Evolutionary conservation across 2,797 vertebrate genomes (phyloP).

Genomic region (Ctenopoma kingsleyae): DNA sequence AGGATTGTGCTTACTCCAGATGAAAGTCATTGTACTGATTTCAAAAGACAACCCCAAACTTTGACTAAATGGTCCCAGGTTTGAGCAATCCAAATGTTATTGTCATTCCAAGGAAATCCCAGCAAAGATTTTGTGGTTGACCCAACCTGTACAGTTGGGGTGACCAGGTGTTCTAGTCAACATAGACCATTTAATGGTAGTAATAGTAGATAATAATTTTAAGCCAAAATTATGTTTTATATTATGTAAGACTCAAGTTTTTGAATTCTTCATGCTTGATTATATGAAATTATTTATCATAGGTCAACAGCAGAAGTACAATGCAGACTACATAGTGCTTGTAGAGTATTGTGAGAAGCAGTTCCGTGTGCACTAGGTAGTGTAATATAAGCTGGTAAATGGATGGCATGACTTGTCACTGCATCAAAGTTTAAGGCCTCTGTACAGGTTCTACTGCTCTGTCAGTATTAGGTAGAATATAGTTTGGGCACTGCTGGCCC

Average conservation of each 20-base stretch:
- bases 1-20: conserved; percentile 17
- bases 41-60: conserved; percentile 22
- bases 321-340: conserved; percentile 48
- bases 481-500: conserved; percentile 3
- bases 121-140: conserved; percentile 2
- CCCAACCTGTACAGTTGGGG: conserved; percentile 14
- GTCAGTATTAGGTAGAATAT: conserved; percentile 32
- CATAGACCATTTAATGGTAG: conserved; percentile 30
- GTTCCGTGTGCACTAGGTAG: conserved; percentile 33
- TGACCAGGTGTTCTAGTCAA: conserved; percentile 19
- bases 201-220: conserved; percentile 23
- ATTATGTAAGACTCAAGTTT: conserved; percentile 51
- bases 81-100: conserved; percentile 41
- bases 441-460: conserved; percentile 3
- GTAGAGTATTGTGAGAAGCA: conserved; percentile 49
- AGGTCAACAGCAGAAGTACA: conserved; percentile 53
- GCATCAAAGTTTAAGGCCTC: conserved; percentile 28
- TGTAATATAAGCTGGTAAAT: conserved; percentile 35
- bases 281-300: conserved; percentile 34
- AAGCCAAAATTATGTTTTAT: conserved; percentile 54
- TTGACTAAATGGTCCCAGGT: conserved; percentile 38
- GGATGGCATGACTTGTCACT: conserved; percentile 20
- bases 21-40: conserved; percentile 25
- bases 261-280: conserved; percentile 71
- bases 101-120: conserved; percentile 42